A percentile compares a stretch with the other conserved stretches of the same genome.
Evolutionary conservation across 35 echinoderm and acorn worm genomes (phyloP).

Genomic region (Strongylocentrotus purpuratus): DNA sequence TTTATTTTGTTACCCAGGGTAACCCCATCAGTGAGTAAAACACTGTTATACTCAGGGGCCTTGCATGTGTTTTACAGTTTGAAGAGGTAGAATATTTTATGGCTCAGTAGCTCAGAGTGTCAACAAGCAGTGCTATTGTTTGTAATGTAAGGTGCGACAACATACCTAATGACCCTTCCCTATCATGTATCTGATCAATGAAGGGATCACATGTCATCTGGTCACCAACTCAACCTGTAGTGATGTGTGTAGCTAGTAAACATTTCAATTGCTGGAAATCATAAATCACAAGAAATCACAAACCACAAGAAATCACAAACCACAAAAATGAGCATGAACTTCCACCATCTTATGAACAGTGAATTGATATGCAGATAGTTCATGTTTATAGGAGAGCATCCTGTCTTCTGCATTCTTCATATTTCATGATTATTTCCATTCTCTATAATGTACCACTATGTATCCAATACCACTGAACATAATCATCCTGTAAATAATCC

Average conservation of each 20-base stretch:
- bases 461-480: background rate
- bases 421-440: too few relatives aligned
- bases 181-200: background rate
- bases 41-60: too few relatives aligned
- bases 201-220: background rate
- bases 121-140: slow-evolving; percentile 1
- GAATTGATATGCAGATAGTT: background rate
- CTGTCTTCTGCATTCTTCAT: background rate
- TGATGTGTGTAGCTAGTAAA: too few relatives aligned
- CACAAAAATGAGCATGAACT: too few relatives aligned
- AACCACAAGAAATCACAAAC: too few relatives aligned
- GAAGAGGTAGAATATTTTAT: background rate
- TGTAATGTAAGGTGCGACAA: background rate
- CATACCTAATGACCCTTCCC: background rate
- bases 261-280: too few relatives aligned
- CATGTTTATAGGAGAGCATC: background rate
- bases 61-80: background rate
- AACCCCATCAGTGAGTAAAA: too few relatives aligned
- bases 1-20: background rate
- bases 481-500: background rate
- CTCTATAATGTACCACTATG: background rate
- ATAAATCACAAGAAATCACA: too few relatives aligned
- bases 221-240: too few relatives aligned
- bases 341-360: too few relatives aligned
- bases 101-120: background rate